Percentiles rank a stretch among this genome's conserved stretches.
Evolutionary conservation across 1,140 invertebrate species (phyloP).

Genomic region (Sycophila sp.): DNA sequence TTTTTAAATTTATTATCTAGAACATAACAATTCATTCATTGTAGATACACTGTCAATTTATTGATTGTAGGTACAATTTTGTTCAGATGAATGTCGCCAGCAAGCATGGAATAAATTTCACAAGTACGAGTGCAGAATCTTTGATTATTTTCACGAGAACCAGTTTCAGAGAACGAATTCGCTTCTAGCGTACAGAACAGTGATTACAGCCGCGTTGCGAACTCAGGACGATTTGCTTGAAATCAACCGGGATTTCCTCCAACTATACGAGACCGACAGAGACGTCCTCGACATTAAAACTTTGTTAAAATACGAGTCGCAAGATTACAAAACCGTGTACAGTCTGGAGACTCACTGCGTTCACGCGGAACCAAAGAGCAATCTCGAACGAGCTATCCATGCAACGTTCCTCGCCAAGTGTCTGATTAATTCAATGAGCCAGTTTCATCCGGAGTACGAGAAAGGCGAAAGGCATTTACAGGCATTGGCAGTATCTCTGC

Average conservation of each 20-base stretch:
- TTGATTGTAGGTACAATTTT: constrained; percentile 62
- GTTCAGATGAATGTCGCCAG: constrained; percentile 65
- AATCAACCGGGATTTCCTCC: constrained; percentile 20
- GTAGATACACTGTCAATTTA: neutral
- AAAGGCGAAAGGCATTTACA: constrained; percentile 42
- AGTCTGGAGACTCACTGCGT: constrained; percentile 65
- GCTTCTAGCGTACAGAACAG: constrained; percentile 67
- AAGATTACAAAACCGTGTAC: constrained; percentile 56
- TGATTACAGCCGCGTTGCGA: constrained; percentile 54
- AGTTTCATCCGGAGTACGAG: constrained; percentile 32
- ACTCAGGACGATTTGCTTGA: neutral
- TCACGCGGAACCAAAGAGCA: constrained; percentile 60
- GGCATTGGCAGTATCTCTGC: constrained; percentile 61
- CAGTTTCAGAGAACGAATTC: constrained; percentile 54
- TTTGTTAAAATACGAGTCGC: constrained; percentile 45
- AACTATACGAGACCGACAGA: constrained; percentile 13
- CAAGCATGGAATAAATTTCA: constrained; percentile 66
- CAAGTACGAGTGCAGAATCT: constrained; percentile 67
- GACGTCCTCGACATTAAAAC: neutral
- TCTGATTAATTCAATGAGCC: constrained; percentile 60
- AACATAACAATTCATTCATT: neutral
- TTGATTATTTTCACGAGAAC: constrained; percentile 60
- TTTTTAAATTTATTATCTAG: constrained; percentile 13
- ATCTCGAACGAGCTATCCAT: constrained; percentile 65
- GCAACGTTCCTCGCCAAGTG: constrained; percentile 69